Evolutionary conservation across 2,888 invertebrate genomes (phyloP).

Genomic region (Furcula furcula): DNA sequence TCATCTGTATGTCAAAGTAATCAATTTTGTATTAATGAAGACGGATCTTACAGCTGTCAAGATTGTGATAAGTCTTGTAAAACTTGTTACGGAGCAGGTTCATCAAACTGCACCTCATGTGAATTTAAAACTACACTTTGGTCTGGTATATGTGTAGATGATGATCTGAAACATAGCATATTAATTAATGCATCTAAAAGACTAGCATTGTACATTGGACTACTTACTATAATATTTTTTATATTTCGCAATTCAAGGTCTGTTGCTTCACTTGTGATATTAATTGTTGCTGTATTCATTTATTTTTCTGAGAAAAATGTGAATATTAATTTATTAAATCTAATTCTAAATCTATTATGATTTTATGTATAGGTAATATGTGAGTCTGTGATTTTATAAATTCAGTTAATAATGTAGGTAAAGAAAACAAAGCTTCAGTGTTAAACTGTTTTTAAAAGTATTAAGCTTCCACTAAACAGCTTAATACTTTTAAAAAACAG

Average conservation of each 20-base stretch:
- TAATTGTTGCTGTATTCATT: constrained; percentile 47
- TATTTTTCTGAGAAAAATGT: constrained; percentile 49
- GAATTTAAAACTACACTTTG: constrained; percentile 57
- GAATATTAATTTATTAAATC: constrained; percentile 35
- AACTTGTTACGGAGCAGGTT: constrained; percentile 91
- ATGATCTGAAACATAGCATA: constrained; percentile 40
- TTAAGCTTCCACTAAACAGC: too few relatives aligned
- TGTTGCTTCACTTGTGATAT: constrained; percentile 42
- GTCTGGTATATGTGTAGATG: constrained; percentile 58
- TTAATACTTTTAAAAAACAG: too few relatives aligned
- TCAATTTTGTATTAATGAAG: constrained; percentile 93
- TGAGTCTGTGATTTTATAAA: too few relatives aligned
- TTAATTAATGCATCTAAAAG: constrained; percentile 41
- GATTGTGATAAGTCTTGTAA: constrained; percentile 91
- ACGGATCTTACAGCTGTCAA: constrained; percentile 90
- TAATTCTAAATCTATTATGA: constrained; percentile 27
- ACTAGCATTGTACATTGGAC: constrained; percentile 46
- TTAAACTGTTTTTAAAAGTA: too few relatives aligned
- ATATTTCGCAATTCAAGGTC: constrained; percentile 39
- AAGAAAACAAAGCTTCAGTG: too few relatives aligned
- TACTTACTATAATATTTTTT: constrained; percentile 45
- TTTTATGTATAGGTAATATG: too few relatives aligned
- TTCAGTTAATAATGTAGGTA: too few relatives aligned
- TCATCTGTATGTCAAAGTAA: constrained; percentile 78
- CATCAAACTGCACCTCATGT: constrained; percentile 92